Conservation (phyloP, 2,113 vertebrate genomes). For the Atrichornis clamosus region DNA sequence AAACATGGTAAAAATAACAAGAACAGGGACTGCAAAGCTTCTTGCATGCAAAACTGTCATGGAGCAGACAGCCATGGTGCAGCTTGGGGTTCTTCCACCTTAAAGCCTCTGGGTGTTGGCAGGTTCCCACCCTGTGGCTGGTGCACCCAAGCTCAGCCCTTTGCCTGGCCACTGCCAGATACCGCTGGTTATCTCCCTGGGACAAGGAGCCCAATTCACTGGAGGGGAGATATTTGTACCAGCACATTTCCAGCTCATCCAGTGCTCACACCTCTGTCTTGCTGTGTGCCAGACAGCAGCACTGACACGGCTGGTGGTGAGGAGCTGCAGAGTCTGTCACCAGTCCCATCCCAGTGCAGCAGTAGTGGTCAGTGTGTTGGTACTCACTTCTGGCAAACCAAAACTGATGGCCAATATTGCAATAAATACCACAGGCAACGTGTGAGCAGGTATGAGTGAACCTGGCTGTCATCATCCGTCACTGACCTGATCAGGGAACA, state of each 20-base stretch:
- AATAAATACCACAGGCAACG: not conserved
- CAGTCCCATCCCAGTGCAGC: not conserved
- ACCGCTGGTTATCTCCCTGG: not conserved
- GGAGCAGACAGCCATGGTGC: rapidly evolving
- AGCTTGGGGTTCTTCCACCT: not conserved
- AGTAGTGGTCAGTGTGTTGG: rapidly evolving
- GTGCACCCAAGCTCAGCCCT: not conserved
- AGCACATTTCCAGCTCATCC: not conserved
- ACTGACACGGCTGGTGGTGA: not conserved
- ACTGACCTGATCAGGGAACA: not conserved
- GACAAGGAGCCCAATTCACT: not conserved
- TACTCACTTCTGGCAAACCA: not conserved
- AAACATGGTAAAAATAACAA: not conserved
- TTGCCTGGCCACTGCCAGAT: not conserved
- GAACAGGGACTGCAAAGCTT: not conserved
- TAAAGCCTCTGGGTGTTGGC: not conserved
- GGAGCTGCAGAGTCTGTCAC: not conserved
- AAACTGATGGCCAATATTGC: rapidly evolving
- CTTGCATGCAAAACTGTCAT: not conserved
- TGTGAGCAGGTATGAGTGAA: not conserved
- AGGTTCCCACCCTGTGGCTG: not conserved
- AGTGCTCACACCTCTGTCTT: not conserved
- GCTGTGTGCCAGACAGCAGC: not conserved
- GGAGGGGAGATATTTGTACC: not conserved
- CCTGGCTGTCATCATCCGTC: not conserved